These are phyloP conservation scores for Digitonthophagus gazella DNA, from an alignment of 2,888 invertebrate genomes.

Conservation along the genomic window DNA sequence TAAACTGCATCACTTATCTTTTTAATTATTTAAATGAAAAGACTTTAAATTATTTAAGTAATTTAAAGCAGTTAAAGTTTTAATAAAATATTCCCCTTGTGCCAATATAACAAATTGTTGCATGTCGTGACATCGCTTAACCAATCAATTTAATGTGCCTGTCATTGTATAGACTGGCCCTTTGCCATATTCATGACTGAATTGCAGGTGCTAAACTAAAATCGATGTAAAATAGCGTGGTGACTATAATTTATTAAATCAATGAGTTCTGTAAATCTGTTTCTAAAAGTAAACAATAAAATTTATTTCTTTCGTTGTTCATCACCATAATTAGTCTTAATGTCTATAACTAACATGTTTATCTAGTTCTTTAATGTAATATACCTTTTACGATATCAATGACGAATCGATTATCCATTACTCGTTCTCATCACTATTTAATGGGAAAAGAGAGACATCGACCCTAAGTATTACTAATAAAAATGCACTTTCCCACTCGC, in stretches of 20 bases:
- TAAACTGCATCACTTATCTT: too few species aligned
- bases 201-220: background rate
- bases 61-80: too few species aligned
- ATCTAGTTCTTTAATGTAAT: background rate
- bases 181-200: background rate
- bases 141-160: too few species aligned
- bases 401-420: background rate
- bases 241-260: background rate
- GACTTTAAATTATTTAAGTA: too few species aligned
- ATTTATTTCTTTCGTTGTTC: too few species aligned
- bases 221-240: background rate
- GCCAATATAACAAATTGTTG: too few species aligned
- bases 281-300: too few species aligned
- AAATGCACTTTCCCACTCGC: background rate
- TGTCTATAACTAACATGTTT: background rate
- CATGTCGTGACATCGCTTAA: too few species aligned
- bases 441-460: background rate
- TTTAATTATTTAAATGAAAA: too few species aligned
- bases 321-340: too few species aligned
- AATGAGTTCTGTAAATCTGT: background rate
- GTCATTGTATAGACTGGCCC: too few species aligned
- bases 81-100: too few species aligned
- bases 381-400: background rate
- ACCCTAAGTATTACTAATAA: background rate
- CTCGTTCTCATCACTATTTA: background rate